These are phyloP conservation scores for Deilephila elpenor DNA, from an alignment of 2,888 invertebrate species.

Conservation along the genomic window DNA sequence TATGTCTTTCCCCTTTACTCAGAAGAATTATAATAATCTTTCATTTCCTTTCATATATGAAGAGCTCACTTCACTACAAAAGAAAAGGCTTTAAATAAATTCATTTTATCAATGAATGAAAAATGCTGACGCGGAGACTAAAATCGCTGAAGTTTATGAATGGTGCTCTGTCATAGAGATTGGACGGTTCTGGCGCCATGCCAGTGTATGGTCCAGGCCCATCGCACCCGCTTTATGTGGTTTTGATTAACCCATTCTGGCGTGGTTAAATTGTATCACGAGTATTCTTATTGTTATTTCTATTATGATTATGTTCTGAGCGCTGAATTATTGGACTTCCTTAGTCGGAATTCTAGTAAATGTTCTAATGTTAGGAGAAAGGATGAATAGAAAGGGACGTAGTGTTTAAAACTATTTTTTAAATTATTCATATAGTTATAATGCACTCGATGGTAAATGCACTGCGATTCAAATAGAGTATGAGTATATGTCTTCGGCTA, in stretches of 20 bases:
- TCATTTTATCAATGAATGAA: background rate
- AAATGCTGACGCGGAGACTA: slow-evolving; percentile 6
- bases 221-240: slow-evolving; percentile 55
- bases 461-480: too few species aligned
- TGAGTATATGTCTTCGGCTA: too few species aligned
- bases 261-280: slow-evolving; percentile 41
- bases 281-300: slow-evolving; percentile 36
- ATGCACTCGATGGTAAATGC: too few species aligned
- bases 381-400: too few species aligned
- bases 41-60: background rate
- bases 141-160: slow-evolving; percentile 19
- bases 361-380: too few species aligned
- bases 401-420: too few species aligned
- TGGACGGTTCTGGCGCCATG: slow-evolving; percentile 50
- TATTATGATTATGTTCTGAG: slow-evolving; percentile 9
- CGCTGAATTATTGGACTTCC: background rate
- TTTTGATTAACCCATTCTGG: slow-evolving; percentile 62
- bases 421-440: too few species aligned
- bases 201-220: slow-evolving; percentile 48
- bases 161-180: slow-evolving; percentile 27
- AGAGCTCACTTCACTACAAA: background rate
- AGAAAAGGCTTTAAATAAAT: background rate
- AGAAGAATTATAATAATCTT: background rate
- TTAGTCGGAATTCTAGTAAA: background rate
- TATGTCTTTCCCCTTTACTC: too few species aligned